Percentiles rank a stretch among this genome's conserved stretches.
These are phyloP conservation scores for Phaetusa simplex DNA, from an alignment of 2,113 vertebrate species.

Conservation along the genomic window DNA sequence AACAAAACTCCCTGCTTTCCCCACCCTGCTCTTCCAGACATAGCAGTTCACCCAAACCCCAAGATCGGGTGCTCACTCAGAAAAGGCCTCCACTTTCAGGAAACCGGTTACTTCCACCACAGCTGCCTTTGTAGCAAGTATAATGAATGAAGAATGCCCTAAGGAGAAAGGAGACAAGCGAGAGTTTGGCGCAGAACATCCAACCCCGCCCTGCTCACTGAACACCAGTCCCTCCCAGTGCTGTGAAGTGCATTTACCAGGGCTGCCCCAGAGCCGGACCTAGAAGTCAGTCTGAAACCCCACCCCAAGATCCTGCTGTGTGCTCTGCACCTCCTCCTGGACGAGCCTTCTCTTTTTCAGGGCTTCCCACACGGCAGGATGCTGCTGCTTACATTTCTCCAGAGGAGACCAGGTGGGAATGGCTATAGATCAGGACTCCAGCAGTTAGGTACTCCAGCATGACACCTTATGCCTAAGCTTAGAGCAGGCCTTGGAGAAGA, in stretches of 20 bases:
- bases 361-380: background rate
- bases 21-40: background rate
- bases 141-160: constrained; percentile 2
- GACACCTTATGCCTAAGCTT: background rate
- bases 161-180: constrained; percentile 2
- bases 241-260: background rate
- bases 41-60: background rate
- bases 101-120: background rate
- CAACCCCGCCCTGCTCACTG: background rate
- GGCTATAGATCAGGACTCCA: background rate
- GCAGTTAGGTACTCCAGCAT: background rate
- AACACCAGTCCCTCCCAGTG: constrained; percentile 18
- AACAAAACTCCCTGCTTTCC: background rate
- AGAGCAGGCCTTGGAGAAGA: background rate
- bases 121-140: background rate
- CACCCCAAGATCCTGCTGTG: background rate
- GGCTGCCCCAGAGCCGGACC: background rate
- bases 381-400: background rate
- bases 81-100: background rate
- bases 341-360: background rate
- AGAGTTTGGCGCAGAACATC: background rate
- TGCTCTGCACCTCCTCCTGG: background rate
- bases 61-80: background rate
- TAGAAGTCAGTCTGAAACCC: background rate
- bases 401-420: background rate